A percentile compares a stretch with the other conserved stretches of the same genome.
Evolutionary conservation across 2,797 vertebrate species (phyloP).

Genomic region (Psittacula derbiana): DNA sequence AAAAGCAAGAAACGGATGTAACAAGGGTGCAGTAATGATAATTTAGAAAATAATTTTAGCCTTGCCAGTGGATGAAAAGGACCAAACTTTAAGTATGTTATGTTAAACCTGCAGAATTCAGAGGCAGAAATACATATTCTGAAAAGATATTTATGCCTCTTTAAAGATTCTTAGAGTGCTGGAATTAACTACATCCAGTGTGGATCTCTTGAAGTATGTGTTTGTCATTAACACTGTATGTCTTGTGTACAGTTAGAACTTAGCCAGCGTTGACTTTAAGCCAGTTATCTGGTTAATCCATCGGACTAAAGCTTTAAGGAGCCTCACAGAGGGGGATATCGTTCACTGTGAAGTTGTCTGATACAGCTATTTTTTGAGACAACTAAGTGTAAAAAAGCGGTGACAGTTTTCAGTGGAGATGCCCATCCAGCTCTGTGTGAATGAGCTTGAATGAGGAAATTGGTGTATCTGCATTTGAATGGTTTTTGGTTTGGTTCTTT

Average conservation of each 20-base stretch:
- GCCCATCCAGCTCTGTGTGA: not conserved
- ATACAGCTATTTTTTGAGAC: not conserved
- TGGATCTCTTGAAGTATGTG: not conserved
- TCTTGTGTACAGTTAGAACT: not conserved
- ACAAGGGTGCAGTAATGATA: not conserved
- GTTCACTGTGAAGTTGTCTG: not conserved
- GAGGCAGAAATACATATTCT: not conserved
- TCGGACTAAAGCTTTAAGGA: not conserved
- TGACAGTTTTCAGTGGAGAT: not conserved
- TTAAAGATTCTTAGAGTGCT: not conserved
- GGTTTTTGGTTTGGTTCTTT: not conserved
- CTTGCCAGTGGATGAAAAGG: not conserved
- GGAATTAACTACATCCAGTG: not conserved
- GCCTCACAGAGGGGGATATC: not conserved
- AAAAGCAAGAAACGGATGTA: not conserved
- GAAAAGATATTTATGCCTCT: not conserved
- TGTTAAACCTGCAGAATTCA: not conserved
- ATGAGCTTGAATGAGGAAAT: not conserved
- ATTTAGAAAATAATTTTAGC: not conserved
- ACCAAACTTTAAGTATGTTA: not conserved
- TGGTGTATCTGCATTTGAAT: not conserved
- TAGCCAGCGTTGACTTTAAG: accelerated
- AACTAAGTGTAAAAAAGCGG: not conserved
- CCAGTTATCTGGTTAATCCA: not conserved
- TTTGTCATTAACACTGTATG: not conserved